These are phyloP conservation scores for Drosophila subquinaria DNA, from an alignment of 2,888 invertebrate species.

Conservation along the genomic window DNA sequence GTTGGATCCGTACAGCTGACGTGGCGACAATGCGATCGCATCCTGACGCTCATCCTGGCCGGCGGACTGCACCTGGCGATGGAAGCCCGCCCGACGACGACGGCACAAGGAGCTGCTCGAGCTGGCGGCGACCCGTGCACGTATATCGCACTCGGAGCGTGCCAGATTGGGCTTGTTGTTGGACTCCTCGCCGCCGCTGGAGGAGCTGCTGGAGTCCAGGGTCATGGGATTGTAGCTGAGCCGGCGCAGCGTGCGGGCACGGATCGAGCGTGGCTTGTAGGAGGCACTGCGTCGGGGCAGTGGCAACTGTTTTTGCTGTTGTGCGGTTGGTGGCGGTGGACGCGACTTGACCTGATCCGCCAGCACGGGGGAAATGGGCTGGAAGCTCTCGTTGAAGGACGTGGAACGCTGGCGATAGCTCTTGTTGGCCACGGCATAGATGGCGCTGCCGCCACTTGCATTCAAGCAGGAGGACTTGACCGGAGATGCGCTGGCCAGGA, in stretches of 20 bases:
- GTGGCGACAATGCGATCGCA: conserved; percentile 66
- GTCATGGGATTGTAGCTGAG: conserved; percentile 88
- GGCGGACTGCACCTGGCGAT: conserved; percentile 81
- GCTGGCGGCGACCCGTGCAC: conserved; percentile 79
- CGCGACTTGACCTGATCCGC: conserved; percentile 61
- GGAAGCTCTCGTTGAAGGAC: conserved; percentile 86
- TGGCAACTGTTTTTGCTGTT: conserved; percentile 47
- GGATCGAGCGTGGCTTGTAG: conserved; percentile 86
- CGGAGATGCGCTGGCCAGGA: conserved; percentile 80
- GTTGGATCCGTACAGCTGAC: conserved; percentile 86
- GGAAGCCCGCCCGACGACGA: conserved; percentile 82
- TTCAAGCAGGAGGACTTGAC: conserved; percentile 75
- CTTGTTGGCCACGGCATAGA: conserved; percentile 71
- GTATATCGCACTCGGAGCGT: conserved; percentile 87
- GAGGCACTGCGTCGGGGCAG: conserved; percentile 65
- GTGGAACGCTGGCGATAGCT: conserved; percentile 86
- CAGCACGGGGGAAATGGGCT: conserved; percentile 82
- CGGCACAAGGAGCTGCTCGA: conserved; percentile 68
- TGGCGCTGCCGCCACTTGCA: conserved; percentile 77
- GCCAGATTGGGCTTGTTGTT: conserved; percentile 85
- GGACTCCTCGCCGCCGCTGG: conserved; percentile 86
- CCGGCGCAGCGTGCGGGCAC: conserved; percentile 86
- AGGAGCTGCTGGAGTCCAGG: conserved; percentile 86
- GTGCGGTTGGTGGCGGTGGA: conserved; percentile 52
- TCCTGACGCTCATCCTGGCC: conserved; percentile 81